Conservation (phyloP, 1,140 invertebrate species). For the Thereuonema tuberculata region DNA sequence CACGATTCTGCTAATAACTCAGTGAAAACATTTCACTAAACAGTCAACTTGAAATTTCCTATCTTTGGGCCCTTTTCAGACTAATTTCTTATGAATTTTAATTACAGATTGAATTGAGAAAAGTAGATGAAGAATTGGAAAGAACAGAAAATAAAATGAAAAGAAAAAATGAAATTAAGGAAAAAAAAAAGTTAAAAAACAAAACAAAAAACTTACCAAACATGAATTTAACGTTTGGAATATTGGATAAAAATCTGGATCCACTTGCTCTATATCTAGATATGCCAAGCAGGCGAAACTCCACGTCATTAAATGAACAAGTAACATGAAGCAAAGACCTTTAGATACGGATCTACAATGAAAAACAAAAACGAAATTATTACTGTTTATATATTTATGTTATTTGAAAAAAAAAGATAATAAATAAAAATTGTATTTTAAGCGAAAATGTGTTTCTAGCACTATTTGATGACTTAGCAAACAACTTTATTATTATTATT, state of each 20-base stretch:
- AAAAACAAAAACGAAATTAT: background rate
- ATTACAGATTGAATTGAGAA: too few species aligned
- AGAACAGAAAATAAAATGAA: too few species aligned
- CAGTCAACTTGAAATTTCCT: too few species aligned
- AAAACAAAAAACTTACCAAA: background rate
- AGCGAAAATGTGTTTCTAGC: too few species aligned
- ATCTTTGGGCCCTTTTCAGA: too few species aligned
- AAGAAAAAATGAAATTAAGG: too few species aligned
- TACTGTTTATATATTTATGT: background rate
- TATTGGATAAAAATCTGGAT: slow-evolving; percentile 7
- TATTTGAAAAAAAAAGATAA: background rate
- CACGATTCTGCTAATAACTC: too few species aligned
- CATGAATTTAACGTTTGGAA: slow-evolving; percentile 3
- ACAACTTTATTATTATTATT: too few species aligned
- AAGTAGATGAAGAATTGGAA: too few species aligned
- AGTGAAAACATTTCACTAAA: too few species aligned
- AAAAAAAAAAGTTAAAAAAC: background rate
- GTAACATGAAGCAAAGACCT: background rate
- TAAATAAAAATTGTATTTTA: background rate
- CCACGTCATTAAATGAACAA: background rate
- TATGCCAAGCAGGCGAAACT: slow-evolving; percentile 4
- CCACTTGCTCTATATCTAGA: slow-evolving; percentile 3
- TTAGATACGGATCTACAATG: background rate
- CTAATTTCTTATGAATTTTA: too few species aligned
- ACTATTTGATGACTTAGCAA: too few species aligned